Base-by-base conservation (phyloP, 2,113 vertebrate genomes). In the Misgurnus anguillicaudatus region DNA sequence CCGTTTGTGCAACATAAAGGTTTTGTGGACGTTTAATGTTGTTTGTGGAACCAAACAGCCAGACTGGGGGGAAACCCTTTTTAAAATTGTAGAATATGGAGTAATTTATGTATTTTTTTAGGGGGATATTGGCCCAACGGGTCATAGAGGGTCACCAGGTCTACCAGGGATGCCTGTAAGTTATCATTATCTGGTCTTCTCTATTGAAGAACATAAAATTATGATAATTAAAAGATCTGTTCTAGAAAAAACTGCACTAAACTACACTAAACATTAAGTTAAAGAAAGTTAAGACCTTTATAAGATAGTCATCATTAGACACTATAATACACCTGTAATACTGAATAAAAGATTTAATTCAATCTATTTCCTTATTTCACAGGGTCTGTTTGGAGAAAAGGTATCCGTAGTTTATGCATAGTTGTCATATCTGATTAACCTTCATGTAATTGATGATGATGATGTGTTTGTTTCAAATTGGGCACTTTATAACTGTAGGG, bases 351-450 rank as follows among this genome's bases (percentile, higher is more conserved):
- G 9, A 53, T 55, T 53, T 77, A 38, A 80, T 82, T 62, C 4
- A 77, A 16, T 83, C 31, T 47, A 6, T 61, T 71, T 86, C 41
- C 84, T 85, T n/a, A 79, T 68, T 86, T 51, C 80, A 61, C 83
- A 94, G 94, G 94, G 94, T 47, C 79, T 88, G 53, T 88, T 90
- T 0, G 94, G 94, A 89, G 86, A 84, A 76, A 94, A 93, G 86
- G 94, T 95, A 31, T 31, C 24, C 24, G 3, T 31, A 31, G 24
- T 31, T 31, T 2, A 42, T 45, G 5, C 9, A 60, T 66, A 60
- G 39, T 61, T 9, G 14, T 64, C 16, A 16, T 31, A 47, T 55
- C 36, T 57, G 24, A 39, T 75, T 48, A 4, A 42, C 5, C 6
- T 64, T 42, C 21, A 48, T 48, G 45, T 67, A 10, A n/a, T 73